A percentile compares a stretch with the other conserved stretches of the same genome.
These are phyloP conservation scores for Ormyrus pomaceus DNA, from an alignment of 2,888 invertebrate species.

Conservation along the genomic window DNA sequence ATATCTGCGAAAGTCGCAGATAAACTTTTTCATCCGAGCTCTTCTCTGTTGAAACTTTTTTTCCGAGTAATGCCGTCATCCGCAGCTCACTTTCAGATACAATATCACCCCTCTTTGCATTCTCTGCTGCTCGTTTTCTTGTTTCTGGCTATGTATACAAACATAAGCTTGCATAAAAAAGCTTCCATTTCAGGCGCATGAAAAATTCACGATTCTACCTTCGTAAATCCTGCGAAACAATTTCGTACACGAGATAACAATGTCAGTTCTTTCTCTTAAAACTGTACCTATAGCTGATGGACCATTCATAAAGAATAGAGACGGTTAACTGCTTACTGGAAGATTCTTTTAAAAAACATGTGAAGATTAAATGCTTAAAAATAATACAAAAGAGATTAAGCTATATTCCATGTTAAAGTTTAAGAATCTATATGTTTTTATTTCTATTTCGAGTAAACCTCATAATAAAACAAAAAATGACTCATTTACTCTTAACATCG, in stretches of 20 bases:
- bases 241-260: conserved; percentile 13
- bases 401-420: too few species aligned
- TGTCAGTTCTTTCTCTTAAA: conserved; percentile 3
- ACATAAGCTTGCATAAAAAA: conserved; percentile 48
- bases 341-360: too few species aligned
- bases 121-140: background rate
- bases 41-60: background rate
- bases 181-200: conserved; percentile 50
- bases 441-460: too few species aligned
- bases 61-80: background rate
- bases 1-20: too few species aligned
- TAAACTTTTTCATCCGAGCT: background rate
- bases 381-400: too few species aligned
- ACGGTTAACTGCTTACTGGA: too few species aligned
- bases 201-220: conserved; percentile 43
- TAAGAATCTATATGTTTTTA: too few species aligned
- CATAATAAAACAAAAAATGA: too few species aligned
- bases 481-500: too few species aligned
- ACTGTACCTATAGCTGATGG: background rate
- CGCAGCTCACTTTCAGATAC: background rate
- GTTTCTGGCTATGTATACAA: background rate
- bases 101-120: background rate
- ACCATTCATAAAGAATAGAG: too few species aligned
- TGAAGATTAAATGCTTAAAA: too few species aligned
- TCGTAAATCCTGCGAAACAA: conserved; percentile 47